Evolutionary conservation across 1,140 invertebrate genomes (phyloP), one percentile per base, ranked within the genome.

Genomic region (Brachionus koreanus): DNA sequence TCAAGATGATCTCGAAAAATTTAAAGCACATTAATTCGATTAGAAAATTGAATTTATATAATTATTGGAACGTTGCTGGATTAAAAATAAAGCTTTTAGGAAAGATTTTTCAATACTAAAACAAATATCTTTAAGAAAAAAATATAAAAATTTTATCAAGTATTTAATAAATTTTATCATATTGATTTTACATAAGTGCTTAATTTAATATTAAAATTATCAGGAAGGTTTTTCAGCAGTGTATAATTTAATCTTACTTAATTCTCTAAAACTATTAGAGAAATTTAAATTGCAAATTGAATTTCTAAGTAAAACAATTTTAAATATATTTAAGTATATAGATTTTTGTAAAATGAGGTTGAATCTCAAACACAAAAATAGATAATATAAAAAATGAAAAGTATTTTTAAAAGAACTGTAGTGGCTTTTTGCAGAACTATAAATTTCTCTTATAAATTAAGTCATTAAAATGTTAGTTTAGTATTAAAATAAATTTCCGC

Each of bases 251-350:
- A 57, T 57, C 49, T 25, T 23, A 19, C 0, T 9, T 23, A 23
- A 25, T 23, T 23, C 49, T 57, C 19, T 10, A 13, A 10, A 42
- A 42, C 39, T 57, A 57, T 57, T 16, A 57, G 19, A 23, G 9
- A 6, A 57, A 57, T 57, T 57, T 57, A 57, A 57, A 57, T 57
- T 57, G 49, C 49, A 57, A 57, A 57, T 57, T 57, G n/a, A 57
- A 57, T 57, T 57, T 57, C 19, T 57, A 57, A 57, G 49, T 57
- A 9, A 57, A 57, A 57, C 49, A 57, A 57, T 19, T 57, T 52
- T 57, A 19, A 25, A 57, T 19, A 23, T 19, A 57, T 57, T 57
- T 57, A 57, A 57, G 49, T 57, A 57, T 16, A 16, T 57, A 19
- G 3, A 7, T 23, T 19, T 57, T 57, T 2, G 29, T 29, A 29